Conservation (phyloP, 1,140 invertebrate species). For the Drepana arcuata region DNA sequence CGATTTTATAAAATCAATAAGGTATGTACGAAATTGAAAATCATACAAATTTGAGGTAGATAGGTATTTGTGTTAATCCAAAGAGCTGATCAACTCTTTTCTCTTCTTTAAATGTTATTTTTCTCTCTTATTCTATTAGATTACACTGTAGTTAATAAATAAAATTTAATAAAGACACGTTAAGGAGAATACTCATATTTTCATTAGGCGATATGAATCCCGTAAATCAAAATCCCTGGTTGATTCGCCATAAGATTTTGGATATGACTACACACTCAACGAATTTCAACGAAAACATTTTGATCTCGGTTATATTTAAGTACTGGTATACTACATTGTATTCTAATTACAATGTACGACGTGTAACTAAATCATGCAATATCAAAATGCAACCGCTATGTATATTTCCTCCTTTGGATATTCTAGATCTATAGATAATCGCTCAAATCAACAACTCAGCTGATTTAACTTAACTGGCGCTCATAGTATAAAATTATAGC, state of each 20-base stretch:
- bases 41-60: constrained; percentile 2
- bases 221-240: not conserved
- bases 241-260: not conserved
- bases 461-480: no score
- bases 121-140: not conserved
- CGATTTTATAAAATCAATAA: not conserved
- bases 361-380: no score
- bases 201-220: not conserved
- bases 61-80: constrained; percentile 20
- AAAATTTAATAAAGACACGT: not conserved
- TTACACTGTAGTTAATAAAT: not conserved
- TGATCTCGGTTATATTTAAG: no score
- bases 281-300: no score
- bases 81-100: constrained; percentile 14
- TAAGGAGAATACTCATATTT: not conserved
- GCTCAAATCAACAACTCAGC: no score
- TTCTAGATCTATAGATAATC: no score
- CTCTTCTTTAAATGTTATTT: constrained; percentile 2
- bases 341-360: no score
- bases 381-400: no score
- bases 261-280: no score
- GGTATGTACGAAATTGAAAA: not conserved
- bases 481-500: no score
- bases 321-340: no score
- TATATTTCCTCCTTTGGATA: no score